Evolutionary conservation across 64 coral and sea anemone species (phyloP).

Genomic region (Stichodactyla helianthus): DNA sequence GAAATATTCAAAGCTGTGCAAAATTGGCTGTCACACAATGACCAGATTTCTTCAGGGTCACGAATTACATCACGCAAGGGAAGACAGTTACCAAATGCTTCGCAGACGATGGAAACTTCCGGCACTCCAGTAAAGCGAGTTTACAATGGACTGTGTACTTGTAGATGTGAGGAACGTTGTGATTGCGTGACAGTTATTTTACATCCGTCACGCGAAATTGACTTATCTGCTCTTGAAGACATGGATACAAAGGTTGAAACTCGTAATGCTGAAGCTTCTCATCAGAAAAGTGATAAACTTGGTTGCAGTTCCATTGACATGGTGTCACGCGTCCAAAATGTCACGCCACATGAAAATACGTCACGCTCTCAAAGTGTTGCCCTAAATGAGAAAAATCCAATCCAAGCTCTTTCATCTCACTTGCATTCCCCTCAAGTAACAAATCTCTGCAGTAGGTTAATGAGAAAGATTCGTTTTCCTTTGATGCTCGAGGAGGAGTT

Average conservation of each 20-base stretch:
- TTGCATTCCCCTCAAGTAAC: neutral
- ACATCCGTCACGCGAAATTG: neutral
- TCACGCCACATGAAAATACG: neutral
- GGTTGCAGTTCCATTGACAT: neutral
- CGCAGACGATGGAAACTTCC: neutral
- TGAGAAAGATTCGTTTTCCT: constrained; percentile 65
- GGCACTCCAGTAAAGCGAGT: constrained; percentile 9
- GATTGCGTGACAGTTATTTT: constrained; percentile 22
- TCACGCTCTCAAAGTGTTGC: neutral
- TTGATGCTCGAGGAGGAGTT: constrained; percentile 71
- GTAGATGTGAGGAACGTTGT: constrained; percentile 1
- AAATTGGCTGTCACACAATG: constrained; percentile 35
- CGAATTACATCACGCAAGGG: neutral
- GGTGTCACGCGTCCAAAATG: neutral
- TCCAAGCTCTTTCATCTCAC: neutral
- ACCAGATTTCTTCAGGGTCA: neutral
- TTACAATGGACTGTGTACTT: constrained; percentile 3
- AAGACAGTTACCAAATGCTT: neutral
- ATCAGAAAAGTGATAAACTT: neutral
- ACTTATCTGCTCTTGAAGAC: neutral
- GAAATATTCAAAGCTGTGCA: constrained; percentile 45
- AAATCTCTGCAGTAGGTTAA: neutral
- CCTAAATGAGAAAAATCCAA: neutral
- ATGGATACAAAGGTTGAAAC: neutral
- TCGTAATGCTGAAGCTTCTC: no score